These are phyloP conservation scores for Dasyornis broadbenti DNA, from an alignment of 2,113 vertebrate species.

Conservation along the genomic window DNA sequence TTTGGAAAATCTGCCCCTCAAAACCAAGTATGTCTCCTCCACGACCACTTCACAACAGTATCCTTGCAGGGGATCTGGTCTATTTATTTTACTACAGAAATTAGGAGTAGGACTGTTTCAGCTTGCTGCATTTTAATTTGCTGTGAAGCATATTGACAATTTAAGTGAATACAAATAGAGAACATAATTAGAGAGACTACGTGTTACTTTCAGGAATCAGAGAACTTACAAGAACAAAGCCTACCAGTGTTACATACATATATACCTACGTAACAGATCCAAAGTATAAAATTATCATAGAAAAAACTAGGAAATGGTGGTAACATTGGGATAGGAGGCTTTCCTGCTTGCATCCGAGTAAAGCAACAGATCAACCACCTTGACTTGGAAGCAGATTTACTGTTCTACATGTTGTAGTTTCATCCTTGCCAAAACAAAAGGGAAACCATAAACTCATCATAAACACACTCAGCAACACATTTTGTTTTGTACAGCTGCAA, in stretches of 20 bases:
- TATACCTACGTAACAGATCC: background rate
- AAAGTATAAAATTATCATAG: background rate
- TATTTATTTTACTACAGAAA: background rate
- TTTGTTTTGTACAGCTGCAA: background rate
- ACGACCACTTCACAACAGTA: background rate
- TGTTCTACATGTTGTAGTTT: background rate
- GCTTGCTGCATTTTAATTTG: background rate
- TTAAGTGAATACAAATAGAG: background rate
- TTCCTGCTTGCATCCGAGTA: background rate
- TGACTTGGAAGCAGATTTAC: conserved; percentile 18
- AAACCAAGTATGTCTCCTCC: background rate
- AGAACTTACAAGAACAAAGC: background rate
- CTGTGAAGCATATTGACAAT: background rate
- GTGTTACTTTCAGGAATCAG: background rate
- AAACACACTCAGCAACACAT: background rate
- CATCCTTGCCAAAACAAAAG: conserved; percentile 42
- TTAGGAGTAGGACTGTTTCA: background rate
- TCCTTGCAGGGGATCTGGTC: background rate
- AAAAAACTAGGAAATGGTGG: background rate
- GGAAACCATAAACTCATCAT: conserved; percentile 25
- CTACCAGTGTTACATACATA: background rate
- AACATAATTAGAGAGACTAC: background rate
- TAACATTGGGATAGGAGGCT: background rate
- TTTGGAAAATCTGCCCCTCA: background rate
- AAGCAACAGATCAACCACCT: background rate